Evolutionary conservation across 2,888 invertebrate genomes (phyloP), one percentile per base, ranked within the genome.

Genomic region (Artemia sinica): DNA sequence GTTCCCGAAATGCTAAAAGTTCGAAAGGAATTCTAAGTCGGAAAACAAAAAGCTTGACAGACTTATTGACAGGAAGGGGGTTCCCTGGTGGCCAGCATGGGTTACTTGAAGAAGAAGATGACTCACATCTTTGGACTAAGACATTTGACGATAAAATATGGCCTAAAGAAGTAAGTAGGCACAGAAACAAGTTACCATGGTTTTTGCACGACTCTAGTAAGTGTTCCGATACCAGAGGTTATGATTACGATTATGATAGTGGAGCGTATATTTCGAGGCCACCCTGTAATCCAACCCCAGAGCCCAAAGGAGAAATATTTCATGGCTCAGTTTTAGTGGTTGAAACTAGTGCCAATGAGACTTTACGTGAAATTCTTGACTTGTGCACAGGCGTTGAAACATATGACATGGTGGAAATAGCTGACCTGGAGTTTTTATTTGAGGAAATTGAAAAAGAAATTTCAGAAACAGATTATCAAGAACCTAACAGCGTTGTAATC

Each of bases 271-370:
- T 58, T 18, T 18, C 14, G 10, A 58, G 58, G 18, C 58, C 14
- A 14, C 58, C 58, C 8, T 58, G 58, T 58, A 58, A 58, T 14
- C 58, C n/a, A 9, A 58, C 14, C n/a, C 58, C 18, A 18, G 9
- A n/a, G 18, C n/a, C 14, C 18, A 58, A 9, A 10, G 14, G 18
- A 9, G 18, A 14, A 18, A 58, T 58, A n/a, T 58, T 58, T 58
- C 58, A 18, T 18, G 58, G 58, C n/a, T 58, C 58, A n/a, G 58
- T 58, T 58, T 18, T 67, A n/a, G 14, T 67, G n/a, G 51, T 49
- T 18, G 67, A 67, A 52, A 67, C 67, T 10, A 49, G 51, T 8
- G 67, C 50, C 18, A 67, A 67, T 52, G 50, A 67, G 10, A 67
- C 67, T 4, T 52, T 67, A 67, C 67, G 67, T 50, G 67, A 49